Evolutionary conservation across 2,113 vertebrate species (phyloP), one percentile per base, ranked within the genome.

Genomic region (Xiphophorus maculatus): DNA sequence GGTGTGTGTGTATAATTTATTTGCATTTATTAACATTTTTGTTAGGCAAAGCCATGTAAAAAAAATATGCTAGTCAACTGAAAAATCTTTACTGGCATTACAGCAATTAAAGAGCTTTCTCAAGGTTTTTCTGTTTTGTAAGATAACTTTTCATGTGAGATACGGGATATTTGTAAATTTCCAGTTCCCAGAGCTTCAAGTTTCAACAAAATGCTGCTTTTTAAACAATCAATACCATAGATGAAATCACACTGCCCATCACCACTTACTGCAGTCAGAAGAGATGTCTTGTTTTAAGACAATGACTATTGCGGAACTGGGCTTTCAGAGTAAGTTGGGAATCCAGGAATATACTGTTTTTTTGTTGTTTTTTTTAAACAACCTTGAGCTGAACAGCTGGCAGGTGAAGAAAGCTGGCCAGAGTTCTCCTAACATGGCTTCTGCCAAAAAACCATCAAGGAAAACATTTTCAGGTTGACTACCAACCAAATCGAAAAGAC

Each of bases 401-500:
- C 82, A 90, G 87, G 79, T 73, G 74, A 87, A 79, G 72, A 28
- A 78, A 78, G 76, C 74, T 88, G 84, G 83, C 77, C 70, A 4
- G 15, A 68, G 68, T 40, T 76, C 73, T 70, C 73, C 13, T 19
- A 74, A 83, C 79, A 84, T 63, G 84, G 81, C 70, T 63, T 72
- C 74, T 83, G 86, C 87, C 87, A 89, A 83, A 82, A 87, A 89
- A 83, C 40, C 81, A 87, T 88, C 80, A 88, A 83, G 76, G 69
- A 84, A 87, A 90, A 90, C 79, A 86, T 87, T 88, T 85, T 89
- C 87, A 83, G 87, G 82, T 88, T 77, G 85, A 90, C 84, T 89
- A 86, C 58, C 80, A 80, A 77, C 79, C 54, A 77, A 89, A 89
- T 86, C 78, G 22, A 89, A 87, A 91, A 87, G 51, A 75, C 82